A percentile compares a stretch with the other conserved stretches of the same genome.
Evolutionary conservation across 2,888 invertebrate genomes (phyloP).

Genomic region (Laothoe populi): DNA sequence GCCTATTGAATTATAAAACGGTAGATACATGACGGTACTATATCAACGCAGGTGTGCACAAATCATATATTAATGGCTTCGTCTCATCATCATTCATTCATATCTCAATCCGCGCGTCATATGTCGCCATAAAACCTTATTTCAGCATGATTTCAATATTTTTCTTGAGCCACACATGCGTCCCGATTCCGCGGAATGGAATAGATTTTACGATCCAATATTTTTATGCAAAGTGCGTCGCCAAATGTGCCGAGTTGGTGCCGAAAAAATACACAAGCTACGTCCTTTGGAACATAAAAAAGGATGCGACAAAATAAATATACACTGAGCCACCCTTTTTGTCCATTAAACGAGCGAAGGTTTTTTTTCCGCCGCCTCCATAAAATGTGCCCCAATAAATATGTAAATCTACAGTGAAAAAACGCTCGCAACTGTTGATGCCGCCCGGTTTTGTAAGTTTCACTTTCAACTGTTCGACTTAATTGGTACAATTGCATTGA

Average conservation of each 20-base stretch:
- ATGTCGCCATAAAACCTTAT: constrained; percentile 70
- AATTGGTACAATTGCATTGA: constrained; percentile 77
- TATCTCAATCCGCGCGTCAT: constrained; percentile 65
- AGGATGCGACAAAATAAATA: constrained; percentile 85
- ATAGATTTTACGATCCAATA: constrained; percentile 80
- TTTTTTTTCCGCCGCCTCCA: constrained; percentile 77
- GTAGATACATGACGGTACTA: neutral
- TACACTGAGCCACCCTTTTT: constrained; percentile 83
- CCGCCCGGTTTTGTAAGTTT: constrained; percentile 70
- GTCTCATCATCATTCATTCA: constrained; percentile 56
- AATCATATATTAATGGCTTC: constrained; percentile 53
- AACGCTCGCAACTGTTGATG: constrained; percentile 57
- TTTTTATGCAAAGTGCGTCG: constrained; percentile 84
- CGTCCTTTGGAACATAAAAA: constrained; percentile 82
- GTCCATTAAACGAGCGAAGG: constrained; percentile 81
- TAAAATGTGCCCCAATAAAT: constrained; percentile 85
- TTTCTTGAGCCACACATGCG: constrained; percentile 74
- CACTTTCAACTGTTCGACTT: constrained; percentile 76
- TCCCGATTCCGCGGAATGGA: constrained; percentile 65
- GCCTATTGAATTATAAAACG: constrained; percentile 17
- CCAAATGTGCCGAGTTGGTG: constrained; percentile 78
- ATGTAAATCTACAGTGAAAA: constrained; percentile 81
- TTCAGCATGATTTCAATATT: constrained; percentile 72
- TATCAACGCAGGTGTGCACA: constrained; percentile 52
- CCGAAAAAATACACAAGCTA: constrained; percentile 75